Percentiles rank a stretch among this genome's conserved stretches.
These are phyloP conservation scores for Myoxocephalus aenaeus DNA, from an alignment of 2,797 vertebrate species.

Conservation along the genomic window DNA sequence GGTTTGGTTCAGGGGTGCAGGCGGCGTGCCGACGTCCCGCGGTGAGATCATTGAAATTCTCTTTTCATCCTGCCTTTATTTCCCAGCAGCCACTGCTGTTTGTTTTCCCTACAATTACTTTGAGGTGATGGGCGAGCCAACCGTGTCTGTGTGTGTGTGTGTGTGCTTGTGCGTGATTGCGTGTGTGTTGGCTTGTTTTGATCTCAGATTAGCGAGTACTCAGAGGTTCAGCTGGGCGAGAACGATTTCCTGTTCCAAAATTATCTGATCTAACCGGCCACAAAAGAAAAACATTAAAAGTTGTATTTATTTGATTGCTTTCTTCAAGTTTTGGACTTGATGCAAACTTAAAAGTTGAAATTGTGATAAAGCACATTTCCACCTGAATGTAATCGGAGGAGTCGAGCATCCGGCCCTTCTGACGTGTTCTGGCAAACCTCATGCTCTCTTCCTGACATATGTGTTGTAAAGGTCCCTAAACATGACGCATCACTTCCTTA, in stretches of 20 bases:
- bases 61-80: conserved; percentile 38
- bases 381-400: not conserved
- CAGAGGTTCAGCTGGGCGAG: conserved; percentile 11
- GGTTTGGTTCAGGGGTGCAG: conserved; percentile 4
- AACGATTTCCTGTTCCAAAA: not conserved
- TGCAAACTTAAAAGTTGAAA: not conserved
- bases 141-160: not conserved
- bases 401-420: too few relatives aligned
- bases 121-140: conserved; percentile 34
- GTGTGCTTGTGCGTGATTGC: not conserved
- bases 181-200: not conserved
- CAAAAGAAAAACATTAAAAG: not conserved
- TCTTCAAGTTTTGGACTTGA: not conserved
- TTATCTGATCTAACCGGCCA: not conserved
- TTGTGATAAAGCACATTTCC: not conserved
- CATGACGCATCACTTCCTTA: too few relatives aligned
- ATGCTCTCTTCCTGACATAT: too few relatives aligned
- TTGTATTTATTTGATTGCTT: not conserved
- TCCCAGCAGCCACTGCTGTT: conserved; percentile 41
- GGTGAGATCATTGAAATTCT: conserved; percentile 35
- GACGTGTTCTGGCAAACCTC: too few relatives aligned
- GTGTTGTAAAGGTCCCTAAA: too few relatives aligned
- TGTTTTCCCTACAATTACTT: conserved; percentile 49
- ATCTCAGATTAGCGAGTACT: conserved; percentile 30
- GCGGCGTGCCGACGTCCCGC: not conserved